phyloP scores from a whole-genome alignment of 2,113 vertebrate species.

The Orientallactaga bullata region DNA sequence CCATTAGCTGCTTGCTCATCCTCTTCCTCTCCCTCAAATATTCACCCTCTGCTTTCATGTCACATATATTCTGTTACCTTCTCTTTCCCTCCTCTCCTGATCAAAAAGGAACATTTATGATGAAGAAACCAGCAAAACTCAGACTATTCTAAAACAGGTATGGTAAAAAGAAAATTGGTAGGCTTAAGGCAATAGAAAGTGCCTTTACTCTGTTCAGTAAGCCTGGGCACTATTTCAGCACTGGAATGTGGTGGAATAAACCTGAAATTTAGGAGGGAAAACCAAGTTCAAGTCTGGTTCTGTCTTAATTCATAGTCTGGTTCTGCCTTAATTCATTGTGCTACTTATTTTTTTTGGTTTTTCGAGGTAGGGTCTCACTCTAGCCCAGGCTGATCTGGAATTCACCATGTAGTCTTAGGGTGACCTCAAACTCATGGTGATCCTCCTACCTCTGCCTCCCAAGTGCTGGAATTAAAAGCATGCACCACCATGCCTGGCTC shows the following conservation, averaged over 20 bases:
- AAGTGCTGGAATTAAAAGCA: no score
- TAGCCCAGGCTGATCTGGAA: no score
- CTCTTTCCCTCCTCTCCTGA: not conserved
- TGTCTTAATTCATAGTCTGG: no score
- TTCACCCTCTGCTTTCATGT: not conserved
- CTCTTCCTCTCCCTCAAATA: not conserved
- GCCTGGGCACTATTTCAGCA: not conserved
- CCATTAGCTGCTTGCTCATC: not conserved
- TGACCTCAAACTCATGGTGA: no score
- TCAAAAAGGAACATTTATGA: not conserved
- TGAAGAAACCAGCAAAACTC: slow-evolving; percentile 29
- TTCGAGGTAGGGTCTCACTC: no score
- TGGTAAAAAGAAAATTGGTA: not conserved
- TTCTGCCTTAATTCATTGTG: no score
- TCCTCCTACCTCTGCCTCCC: no score
- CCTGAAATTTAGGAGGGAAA: not conserved
- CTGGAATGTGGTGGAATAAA: not conserved
- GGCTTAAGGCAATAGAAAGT: not conserved
- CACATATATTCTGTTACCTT: not conserved
- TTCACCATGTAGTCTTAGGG: no score
- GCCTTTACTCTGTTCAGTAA: not conserved
- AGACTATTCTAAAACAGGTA: slow-evolving; percentile 15
- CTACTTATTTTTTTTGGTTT: no score
- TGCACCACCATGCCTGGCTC: not conserved
- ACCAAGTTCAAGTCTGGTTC: not conserved